Evolutionary conservation across 2,797 vertebrate genomes (phyloP).

Genomic region (Cirrhinus mrigala): DNA sequence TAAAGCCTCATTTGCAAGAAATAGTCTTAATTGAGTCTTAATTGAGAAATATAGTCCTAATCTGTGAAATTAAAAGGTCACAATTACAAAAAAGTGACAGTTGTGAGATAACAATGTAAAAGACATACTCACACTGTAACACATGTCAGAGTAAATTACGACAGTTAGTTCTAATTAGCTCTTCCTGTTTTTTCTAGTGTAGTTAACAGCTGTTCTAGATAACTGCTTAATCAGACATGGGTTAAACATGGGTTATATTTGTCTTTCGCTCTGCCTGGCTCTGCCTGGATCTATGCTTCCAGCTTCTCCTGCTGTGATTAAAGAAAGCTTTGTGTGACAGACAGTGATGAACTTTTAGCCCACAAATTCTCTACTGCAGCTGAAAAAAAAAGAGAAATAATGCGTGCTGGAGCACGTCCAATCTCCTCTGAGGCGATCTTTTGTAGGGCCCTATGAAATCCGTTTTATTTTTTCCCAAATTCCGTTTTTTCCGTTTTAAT

Average conservation of each 20-base stretch:
- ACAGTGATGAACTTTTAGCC: slow-evolving; percentile 14
- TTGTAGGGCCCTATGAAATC: too few relatives aligned
- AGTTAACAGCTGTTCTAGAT: background rate
- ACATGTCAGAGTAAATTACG: background rate
- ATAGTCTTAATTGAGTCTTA: too few relatives aligned
- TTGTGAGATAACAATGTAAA: background rate
- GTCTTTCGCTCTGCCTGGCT: background rate
- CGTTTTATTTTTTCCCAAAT: too few relatives aligned
- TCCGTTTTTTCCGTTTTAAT: too few relatives aligned
- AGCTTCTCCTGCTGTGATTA: background rate
- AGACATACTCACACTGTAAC: background rate
- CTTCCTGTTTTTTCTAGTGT: background rate
- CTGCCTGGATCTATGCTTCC: background rate
- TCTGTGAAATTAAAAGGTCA: background rate
- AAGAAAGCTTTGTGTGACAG: slow-evolving; percentile 13
- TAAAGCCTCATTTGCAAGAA: background rate
- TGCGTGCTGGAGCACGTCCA: slow-evolving; percentile 15
- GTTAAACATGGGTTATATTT: slow-evolving; percentile 4
- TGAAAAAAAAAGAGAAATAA: background rate
- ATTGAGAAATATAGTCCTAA: background rate
- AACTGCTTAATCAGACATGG: background rate
- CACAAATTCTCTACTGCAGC: background rate
- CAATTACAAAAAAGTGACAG: background rate
- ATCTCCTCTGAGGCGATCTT: background rate
- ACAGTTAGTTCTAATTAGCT: background rate